Conservation (phyloP, 1,140 invertebrate genomes). For the Brachionus rotundiformis region DNA sequence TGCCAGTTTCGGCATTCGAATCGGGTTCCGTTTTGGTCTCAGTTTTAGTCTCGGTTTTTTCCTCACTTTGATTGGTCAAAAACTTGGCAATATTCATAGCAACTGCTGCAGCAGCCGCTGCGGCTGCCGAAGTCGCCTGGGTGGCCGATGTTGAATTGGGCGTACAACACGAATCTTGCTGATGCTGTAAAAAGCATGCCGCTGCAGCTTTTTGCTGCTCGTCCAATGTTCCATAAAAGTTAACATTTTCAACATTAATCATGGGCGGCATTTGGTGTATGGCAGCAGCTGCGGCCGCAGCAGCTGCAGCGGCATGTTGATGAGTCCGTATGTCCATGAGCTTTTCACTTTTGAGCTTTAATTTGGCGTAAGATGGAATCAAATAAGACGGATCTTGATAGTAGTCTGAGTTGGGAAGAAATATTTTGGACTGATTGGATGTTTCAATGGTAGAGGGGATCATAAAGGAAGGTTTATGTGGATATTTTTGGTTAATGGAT, state of each 20-base stretch:
- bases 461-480: neutral
- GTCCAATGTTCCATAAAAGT: slow-evolving; percentile 28
- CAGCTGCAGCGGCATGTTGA: slow-evolving; percentile 10
- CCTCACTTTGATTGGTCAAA: neutral
- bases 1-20: neutral
- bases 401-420: neutral
- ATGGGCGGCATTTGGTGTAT: slow-evolving; percentile 27
- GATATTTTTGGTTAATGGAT: neutral
- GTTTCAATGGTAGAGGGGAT: neutral
- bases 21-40: neutral
- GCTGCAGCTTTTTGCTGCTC: slow-evolving; percentile 21
- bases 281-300: slow-evolving; percentile 3
- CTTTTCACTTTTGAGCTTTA: slow-evolving; percentile 44
- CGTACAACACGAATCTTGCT: neutral
- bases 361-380: neutral
- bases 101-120: slow-evolving; percentile 7
- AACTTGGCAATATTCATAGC: slow-evolving; percentile 32
- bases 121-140: neutral
- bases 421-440: neutral
- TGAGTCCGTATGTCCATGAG: slow-evolving; percentile 13
- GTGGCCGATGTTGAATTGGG: neutral
- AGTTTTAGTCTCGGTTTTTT: neutral
- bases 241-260: slow-evolving; percentile 44
- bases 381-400: neutral
- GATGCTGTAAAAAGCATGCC: slow-evolving; percentile 2